These are phyloP conservation scores for Choristoneura rosaceana DNA, from an alignment of 2,888 invertebrate species.

Conservation along the genomic window DNA sequence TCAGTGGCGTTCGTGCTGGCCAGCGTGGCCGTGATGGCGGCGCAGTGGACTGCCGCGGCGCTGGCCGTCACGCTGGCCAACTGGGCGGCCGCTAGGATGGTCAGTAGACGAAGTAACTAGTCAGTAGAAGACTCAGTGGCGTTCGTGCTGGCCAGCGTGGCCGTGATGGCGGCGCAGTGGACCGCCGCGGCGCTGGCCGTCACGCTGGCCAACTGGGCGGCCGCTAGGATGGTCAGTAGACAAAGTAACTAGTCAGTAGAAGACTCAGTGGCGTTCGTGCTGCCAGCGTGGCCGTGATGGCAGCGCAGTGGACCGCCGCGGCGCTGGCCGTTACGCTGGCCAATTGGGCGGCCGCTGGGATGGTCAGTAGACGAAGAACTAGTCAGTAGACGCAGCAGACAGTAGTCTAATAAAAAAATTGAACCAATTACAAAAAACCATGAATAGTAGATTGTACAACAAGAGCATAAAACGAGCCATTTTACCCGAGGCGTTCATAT, in stretches of 20 bases:
- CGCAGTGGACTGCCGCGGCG: conserved; percentile 81
- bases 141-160: conserved; percentile 79
- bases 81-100: conserved; percentile 82
- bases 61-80: conserved; percentile 83
- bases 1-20: conserved; percentile 81
- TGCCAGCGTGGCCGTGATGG: conserved; percentile 30
- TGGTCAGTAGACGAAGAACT: conserved; percentile 62
- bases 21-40: conserved; percentile 76
- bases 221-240: no score
- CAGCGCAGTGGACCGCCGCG: no score
- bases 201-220: conserved; percentile 38
- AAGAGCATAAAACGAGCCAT: no score
- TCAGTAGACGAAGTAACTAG: conserved; percentile 45
- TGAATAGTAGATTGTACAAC: no score
- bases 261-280: conserved; percentile 71
- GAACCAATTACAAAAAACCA: no score
- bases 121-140: conserved; percentile 74
- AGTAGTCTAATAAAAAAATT: no score
- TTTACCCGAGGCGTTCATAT: no score
- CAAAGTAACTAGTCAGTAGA: no score
- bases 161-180: conserved; percentile 80
- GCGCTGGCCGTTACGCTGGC: conserved; percentile 71
- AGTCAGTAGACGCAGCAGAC: no score
- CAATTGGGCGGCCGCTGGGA: conserved; percentile 82
- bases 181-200: conserved; percentile 81